Conservation (phyloP, 2,797 vertebrate genomes). For the Silurus aristotelis region DNA sequence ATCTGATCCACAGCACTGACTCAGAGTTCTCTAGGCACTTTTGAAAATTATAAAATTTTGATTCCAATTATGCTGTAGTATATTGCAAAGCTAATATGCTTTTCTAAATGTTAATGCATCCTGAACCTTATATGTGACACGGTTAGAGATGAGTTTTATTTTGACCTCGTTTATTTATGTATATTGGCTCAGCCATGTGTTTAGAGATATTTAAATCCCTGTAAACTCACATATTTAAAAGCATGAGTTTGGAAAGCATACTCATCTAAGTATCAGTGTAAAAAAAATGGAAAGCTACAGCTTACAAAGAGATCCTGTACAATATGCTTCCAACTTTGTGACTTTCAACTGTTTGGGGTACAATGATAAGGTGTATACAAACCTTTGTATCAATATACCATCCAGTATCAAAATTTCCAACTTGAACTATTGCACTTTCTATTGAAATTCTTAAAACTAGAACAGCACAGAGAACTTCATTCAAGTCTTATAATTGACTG, state of each 20-base stretch:
- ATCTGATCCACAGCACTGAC: constrained; percentile 13
- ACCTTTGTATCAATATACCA: background rate
- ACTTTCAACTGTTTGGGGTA: background rate
- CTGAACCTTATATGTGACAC: too few species aligned
- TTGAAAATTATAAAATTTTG: constrained; percentile 4
- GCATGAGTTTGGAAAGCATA: background rate
- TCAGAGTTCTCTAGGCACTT: background rate
- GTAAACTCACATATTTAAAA: background rate
- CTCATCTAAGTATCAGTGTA: background rate
- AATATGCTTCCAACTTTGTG: background rate
- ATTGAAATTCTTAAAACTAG: too few species aligned
- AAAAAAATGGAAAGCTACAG: background rate
- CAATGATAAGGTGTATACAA: background rate
- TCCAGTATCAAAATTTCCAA: background rate
- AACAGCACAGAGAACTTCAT: background rate
- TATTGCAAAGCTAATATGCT: background rate
- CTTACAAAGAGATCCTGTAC: background rate
- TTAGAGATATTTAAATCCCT: background rate
- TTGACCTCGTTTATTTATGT: background rate
- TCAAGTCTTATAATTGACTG: background rate
- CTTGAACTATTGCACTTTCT: background rate
- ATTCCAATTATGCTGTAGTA: background rate
- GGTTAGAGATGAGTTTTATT: background rate
- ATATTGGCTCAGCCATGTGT: background rate
- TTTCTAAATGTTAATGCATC: background rate